Base-by-base conservation (phyloP, 2,797 vertebrate genomes). In the Labeo calbasu region DNA sequence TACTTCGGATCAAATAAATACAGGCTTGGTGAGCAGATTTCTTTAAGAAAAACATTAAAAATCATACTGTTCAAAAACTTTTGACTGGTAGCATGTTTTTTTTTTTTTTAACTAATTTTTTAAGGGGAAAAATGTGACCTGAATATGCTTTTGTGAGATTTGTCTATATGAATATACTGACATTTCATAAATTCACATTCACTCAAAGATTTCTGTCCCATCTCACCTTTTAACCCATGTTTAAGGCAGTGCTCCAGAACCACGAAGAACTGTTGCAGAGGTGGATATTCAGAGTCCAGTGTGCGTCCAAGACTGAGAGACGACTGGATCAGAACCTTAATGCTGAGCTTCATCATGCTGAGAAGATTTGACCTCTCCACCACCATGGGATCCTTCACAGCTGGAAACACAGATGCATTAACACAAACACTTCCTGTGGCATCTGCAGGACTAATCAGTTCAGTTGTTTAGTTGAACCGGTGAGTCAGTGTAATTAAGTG, bases 231-330 rank as follows among this genome's bases (percentile, higher is more conserved):
- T 79, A 99, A 93, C 0, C 98, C 98, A 2, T 99, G 98, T 91
- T 98, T 99, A 81, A 99, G 96, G 90, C 98, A 99, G 77, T 99
- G 98, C 85, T 99, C 98, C 91, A 99, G 93, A 72, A 99, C 96
- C 12, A 99, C 94, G 70, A 99, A 99, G 89, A 99, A 99, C 93
- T 99, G 98, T 92, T 99, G 98, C 88, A 99, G 89, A 0, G 98
- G 98, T 0, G 96, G 97, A 88, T 96, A 97, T 68, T 99, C 97
- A 0, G 98, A 97, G 91, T 99, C 97, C 88, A 99, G 92, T 1
- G 96, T 97, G 88, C 98, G 94, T 66, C 98, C 98, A 90, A 99
- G 94, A 93, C 95, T 99, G 88, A 99, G 87, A 0, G 98, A 97
- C 2, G 98, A 97, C 95, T 99, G 98, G 79, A 99, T 99, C 70